Base-by-base conservation (phyloP, 2,113 vertebrate species). In the Macrotis lagotis region DNA sequence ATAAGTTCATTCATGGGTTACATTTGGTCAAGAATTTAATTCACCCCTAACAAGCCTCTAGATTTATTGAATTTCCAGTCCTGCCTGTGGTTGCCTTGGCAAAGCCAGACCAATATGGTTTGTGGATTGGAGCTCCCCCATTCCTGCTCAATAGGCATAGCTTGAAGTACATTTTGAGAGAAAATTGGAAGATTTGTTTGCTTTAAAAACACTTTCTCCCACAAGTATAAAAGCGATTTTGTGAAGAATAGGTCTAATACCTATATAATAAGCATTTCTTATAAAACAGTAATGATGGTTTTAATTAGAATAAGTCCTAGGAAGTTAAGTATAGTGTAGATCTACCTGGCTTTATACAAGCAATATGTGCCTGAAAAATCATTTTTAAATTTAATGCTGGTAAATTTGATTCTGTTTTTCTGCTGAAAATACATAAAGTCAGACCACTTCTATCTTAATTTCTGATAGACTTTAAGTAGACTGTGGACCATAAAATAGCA, bases 141-240 rank as follows among this genome's bases (percentile, higher is more conserved):
- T n/a, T n/a, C n/a, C n/a, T n/a, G n/a, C n/a, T n/a, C n/a, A n/a
- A n/a, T n/a, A 26, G 52, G 52, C 52, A 53, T 53, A 53, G 52
- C 25, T 26, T 26, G 25, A 53, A 53, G 25, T 53, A 26, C 25
- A 53, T 53, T 53, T 12, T 25, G 90, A 95, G 25, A 95, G 12
- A 95, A 96, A 92, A 89, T 96, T 44, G 89, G 97, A 47, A 96
- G 66, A 95, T 66, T 94, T 94, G 25, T 96, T 90, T 96, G 55
- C 91, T 28, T 28, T 96, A 94, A 95, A 94, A 5, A 88, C 95
- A 53, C 53, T 28, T 53, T 26, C 52, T 91, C 91, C 89, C 47
- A 92, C 92, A 97, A 94, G 96, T 96, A 95, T 97, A 90, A 97
- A 97, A 96, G 97, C 93, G 50, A 26, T 95, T 97, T 95, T 91